phyloP scores from a whole-genome alignment of 1,140 invertebrate species.

The Drosophila triauraria region DNA sequence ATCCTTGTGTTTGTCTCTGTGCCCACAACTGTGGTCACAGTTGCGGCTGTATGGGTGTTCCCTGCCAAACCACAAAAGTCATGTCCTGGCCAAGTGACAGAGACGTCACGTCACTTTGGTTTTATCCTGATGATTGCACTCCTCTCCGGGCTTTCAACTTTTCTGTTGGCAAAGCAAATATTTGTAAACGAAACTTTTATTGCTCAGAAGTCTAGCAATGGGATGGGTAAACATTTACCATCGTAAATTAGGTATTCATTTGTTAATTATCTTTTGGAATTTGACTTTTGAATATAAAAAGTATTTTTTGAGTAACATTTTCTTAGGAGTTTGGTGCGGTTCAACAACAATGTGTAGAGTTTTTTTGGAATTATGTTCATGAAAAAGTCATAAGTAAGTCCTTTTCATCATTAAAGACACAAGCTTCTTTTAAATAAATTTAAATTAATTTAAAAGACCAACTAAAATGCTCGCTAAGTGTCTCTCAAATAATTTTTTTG shows the following conservation, averaged over 20 bases:
- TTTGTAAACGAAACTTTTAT: slow-evolving; percentile 1
- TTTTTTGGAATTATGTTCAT: not conserved
- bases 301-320: not conserved
- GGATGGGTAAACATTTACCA: not conserved
- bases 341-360: too few species aligned
- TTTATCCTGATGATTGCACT: slow-evolving; percentile 21
- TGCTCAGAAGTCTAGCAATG: not conserved
- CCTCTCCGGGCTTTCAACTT: not conserved
- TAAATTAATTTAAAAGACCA: not conserved
- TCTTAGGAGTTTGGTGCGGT: too few species aligned
- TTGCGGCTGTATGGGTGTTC: slow-evolving; percentile 15
- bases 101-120: slow-evolving; percentile 18
- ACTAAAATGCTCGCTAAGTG: not conserved
- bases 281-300: not conserved
- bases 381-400: not conserved
- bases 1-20: slow-evolving; percentile 9
- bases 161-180: slow-evolving; percentile 1
- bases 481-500: not conserved
- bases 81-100: slow-evolving; percentile 32
- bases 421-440: not conserved
- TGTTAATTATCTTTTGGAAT: not conserved
- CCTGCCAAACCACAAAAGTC: slow-evolving; percentile 27
- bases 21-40: slow-evolving; percentile 7
- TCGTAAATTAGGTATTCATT: not conserved
- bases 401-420: not conserved